Base-by-base conservation (phyloP, 2,113 vertebrate genomes). In the Leucosticte australis region DNA sequence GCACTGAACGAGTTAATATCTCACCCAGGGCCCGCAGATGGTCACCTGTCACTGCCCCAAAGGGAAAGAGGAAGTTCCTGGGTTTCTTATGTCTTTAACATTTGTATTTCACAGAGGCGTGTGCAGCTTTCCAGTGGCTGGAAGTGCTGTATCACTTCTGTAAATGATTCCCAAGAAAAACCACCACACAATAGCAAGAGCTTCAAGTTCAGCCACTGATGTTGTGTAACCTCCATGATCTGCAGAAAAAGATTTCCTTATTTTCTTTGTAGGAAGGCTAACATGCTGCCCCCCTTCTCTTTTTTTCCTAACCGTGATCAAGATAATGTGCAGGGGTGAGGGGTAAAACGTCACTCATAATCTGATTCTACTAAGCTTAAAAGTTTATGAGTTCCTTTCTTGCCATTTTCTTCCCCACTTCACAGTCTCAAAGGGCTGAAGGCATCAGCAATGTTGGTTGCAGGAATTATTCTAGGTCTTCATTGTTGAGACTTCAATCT, bases 271-370 rank as follows among this genome's bases (percentile, higher is more conserved):
- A 60, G 15, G 53, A 89, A 83, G 52, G 50, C 20, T 78, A 85
- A 69, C 3, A 9, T 24, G 42, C 7, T 4, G 1, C 22, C 15
- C 11, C 3, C 8, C 15, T 47, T 62, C 15, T 4, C 15, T 33
- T 56, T 21, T 10, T 62, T 44, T 21, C 6, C 7, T 33, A 3
- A 35, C 21, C 0, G 0, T 31, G n/a, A 68, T 62, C 67, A 64
- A 68, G 57, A 30, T 62, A 68, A 84, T 26, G 10, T 64, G 47
- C 37, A 57, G 11, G 33, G 10, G 2, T 22, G 15, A 39, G 13
- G 18, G 7, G 14, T 3, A 7, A 14, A 22, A 39, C 2, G 2
- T 44, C 3, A 31, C 50, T 87, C 2, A 2, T 46, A 16, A 47
- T 73, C 19, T 47, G 39, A 35, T 75, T 82, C 21, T 57, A n/a